These are phyloP conservation scores for Chromobotia macracanthus DNA, from an alignment of 2,797 vertebrate species.

Conservation along the genomic window DNA sequence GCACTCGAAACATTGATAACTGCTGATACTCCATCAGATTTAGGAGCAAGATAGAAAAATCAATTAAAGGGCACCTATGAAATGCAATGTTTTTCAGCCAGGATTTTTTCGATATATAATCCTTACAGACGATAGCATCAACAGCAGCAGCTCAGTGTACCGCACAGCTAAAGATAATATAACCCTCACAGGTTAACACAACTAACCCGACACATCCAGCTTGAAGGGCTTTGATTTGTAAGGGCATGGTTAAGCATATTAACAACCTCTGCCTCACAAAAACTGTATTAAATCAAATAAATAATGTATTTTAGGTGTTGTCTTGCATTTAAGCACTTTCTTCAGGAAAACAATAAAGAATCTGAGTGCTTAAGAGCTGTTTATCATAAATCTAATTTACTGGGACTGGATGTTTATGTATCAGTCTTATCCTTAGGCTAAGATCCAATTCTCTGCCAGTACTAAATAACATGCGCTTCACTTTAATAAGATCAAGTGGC, in stretches of 20 bases:
- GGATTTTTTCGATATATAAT: slow-evolving; percentile 20
- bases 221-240: slow-evolving; percentile 34
- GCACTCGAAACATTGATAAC: background rate
- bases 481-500: slow-evolving; percentile 1
- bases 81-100: background rate
- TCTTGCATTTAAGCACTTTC: background rate
- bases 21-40: background rate
- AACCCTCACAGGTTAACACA: slow-evolving; percentile 25
- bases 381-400: slow-evolving; percentile 36
- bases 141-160: background rate
- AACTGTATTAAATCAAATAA: slow-evolving; percentile 19
- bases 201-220: slow-evolving; percentile 11
- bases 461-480: background rate
- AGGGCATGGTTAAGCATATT: slow-evolving; percentile 27
- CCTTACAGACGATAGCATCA: slow-evolving; percentile 12
- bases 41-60: background rate
- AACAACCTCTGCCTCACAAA: slow-evolving; percentile 3
- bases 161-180: slow-evolving; percentile 10
- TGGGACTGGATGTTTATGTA: background rate
- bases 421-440: background rate
- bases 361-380: background rate
- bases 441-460: slow-evolving; percentile 15
- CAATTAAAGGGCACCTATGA: background rate
- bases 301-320: background rate
- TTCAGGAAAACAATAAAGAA: background rate